Conservation (phyloP, 2,888 invertebrate genomes). For the Coremacera marginata region DNA sequence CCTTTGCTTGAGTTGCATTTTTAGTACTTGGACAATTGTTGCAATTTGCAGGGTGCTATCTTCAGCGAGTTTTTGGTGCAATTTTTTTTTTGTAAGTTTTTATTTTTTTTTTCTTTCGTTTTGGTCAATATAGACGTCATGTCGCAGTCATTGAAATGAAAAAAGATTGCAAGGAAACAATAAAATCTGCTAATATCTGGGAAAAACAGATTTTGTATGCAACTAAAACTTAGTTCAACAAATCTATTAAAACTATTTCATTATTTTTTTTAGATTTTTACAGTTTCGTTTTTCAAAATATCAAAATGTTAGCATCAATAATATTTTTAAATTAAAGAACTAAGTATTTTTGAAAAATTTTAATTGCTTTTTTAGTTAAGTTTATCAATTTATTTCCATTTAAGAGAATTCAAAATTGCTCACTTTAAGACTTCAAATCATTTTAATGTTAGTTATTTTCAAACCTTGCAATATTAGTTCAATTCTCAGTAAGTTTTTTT, state of each 20-base stretch:
- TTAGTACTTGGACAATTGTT: constrained; percentile 56
- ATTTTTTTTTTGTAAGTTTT: not conserved
- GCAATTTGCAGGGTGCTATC: not conserved
- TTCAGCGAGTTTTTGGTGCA: not conserved
- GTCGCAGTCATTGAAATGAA: not conserved
- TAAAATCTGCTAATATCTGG: constrained; percentile 8
- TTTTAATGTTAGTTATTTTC: too few relatives aligned
- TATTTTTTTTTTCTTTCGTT: not conserved
- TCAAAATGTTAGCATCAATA: too few relatives aligned
- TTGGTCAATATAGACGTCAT: constrained; percentile 1
- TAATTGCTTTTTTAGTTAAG: too few relatives aligned
- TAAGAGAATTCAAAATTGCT: too few relatives aligned
- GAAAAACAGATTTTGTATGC: not conserved
- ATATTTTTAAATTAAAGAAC: too few relatives aligned
- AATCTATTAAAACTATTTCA: not conserved
- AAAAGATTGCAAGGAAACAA: constrained; percentile 9
- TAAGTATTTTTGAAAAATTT: too few relatives aligned
- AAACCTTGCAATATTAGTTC: too few relatives aligned
- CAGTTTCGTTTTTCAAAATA: too few relatives aligned
- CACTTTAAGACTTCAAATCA: too few relatives aligned
- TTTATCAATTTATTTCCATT: too few relatives aligned
- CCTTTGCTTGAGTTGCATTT: constrained; percentile 62
- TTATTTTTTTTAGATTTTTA: too few relatives aligned
- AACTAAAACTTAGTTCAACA: not conserved
- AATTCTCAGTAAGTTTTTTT: too few relatives aligned